Evolutionary conservation across 1,140 invertebrate species (phyloP).

Genomic region (Heliconius nattereri): DNA sequence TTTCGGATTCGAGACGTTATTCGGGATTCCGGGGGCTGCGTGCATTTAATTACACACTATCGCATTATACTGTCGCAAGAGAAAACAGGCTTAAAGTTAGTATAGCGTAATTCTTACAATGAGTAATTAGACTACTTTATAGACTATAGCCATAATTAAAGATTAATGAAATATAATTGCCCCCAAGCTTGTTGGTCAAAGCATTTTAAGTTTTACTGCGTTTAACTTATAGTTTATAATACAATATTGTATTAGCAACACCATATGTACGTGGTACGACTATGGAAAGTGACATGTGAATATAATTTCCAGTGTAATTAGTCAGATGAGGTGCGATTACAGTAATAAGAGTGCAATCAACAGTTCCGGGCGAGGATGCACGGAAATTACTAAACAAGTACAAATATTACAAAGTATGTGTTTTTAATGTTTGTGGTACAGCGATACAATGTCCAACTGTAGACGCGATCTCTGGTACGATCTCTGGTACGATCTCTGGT

Average conservation of each 20-base stretch:
- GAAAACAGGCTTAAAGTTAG: not conserved
- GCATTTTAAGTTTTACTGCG: not conserved
- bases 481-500: too few relatives aligned
- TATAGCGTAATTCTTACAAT: not conserved
- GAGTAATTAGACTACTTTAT: not conserved
- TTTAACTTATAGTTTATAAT: not conserved
- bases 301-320: slow-evolving; percentile 44
- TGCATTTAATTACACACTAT: too few relatives aligned
- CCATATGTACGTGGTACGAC: not conserved
- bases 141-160: slow-evolving; percentile 7
- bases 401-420: not conserved
- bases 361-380: slow-evolving; percentile 15
- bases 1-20: too few relatives aligned
- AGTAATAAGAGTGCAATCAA: slow-evolving; percentile 41
- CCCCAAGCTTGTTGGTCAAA: not conserved
- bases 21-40: too few relatives aligned
- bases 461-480: too few relatives aligned
- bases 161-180: not conserved
- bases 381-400: not conserved
- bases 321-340: slow-evolving; percentile 44
- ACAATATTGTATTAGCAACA: not conserved
- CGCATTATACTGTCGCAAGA: not conserved
- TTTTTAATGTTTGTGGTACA: not conserved
- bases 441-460: too few relatives aligned
- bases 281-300: slow-evolving; percentile 28